A percentile compares a stretch with the other conserved stretches of the same genome.
These are phyloP conservation scores for Indicator indicator DNA, from an alignment of 2,113 vertebrate genomes.

Conservation along the genomic window DNA sequence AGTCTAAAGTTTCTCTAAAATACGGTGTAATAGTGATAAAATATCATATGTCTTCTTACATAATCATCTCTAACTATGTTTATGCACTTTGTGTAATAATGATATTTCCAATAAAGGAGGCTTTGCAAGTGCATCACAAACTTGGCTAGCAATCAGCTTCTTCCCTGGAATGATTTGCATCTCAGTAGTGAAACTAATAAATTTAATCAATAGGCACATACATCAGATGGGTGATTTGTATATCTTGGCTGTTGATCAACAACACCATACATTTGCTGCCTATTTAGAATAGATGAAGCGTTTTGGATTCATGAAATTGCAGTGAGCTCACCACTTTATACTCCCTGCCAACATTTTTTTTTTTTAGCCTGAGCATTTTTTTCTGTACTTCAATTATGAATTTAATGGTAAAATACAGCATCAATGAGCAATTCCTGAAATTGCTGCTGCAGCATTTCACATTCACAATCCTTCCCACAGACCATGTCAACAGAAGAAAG, in stretches of 20 bases:
- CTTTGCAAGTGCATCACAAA: background rate
- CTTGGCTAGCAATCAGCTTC: background rate
- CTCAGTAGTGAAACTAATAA: background rate
- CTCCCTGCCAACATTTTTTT: background rate
- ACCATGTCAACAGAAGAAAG: background rate
- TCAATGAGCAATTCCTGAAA: background rate
- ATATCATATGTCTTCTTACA: background rate
- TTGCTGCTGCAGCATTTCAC: background rate
- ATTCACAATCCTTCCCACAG: background rate
- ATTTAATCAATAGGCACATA: background rate
- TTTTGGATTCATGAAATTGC: background rate
- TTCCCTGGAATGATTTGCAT: background rate
- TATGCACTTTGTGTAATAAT: background rate
- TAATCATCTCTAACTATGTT: background rate
- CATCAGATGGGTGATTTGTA: slow-evolving; percentile 26
- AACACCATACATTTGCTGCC: background rate
- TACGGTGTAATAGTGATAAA: background rate
- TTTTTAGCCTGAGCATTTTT: background rate
- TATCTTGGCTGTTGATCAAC: background rate
- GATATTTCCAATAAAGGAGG: background rate
- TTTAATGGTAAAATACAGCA: background rate
- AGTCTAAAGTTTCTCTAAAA: background rate
- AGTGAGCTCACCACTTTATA: background rate
- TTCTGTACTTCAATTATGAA: background rate
- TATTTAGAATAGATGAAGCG: slow-evolving; percentile 17